Base-by-base conservation (phyloP, 1,140 invertebrate species). In the Phthorimaea operculella region DNA sequence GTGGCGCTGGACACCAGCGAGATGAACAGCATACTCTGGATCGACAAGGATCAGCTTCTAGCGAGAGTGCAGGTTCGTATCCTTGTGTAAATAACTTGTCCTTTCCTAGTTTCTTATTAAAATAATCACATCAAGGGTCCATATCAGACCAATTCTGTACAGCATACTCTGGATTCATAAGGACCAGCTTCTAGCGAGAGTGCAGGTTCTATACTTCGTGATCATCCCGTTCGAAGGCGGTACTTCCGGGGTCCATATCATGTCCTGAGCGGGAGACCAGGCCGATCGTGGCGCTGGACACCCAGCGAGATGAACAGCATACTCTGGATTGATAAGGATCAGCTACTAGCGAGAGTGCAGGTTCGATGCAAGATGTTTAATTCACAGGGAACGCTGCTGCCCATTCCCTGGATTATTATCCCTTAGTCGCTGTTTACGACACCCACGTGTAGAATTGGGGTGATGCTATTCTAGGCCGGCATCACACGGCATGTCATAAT, bases 131-230 rank as follows among this genome's bases (percentile, higher is more conserved):
- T n/a, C n/a, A n/a, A 0, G 93, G 95, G 11, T 94, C 96, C 4
- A 86, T 98, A 0, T 90, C 92, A 98, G 75, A 98, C n/a, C n/a
- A n/a, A n/a, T n/a, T n/a, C n/a, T 99, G 97, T 96, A 96, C 81
- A 88, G 91, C 61, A 93, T 99, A 73, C 79, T 99, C n/a, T 98
- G 96, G 95, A 82, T 99, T 11, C 96, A 99, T 80, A 87, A 91
- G 63, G 91, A 95, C 45, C 99, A 99, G 86, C 59, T 84, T 1
- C 39, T 84, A 14, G 78, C 78, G 12, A 73, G 75, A 51, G 64
- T 82, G 14, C 81, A 84, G 72, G 81, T 82, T 28, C 21, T 28
- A 6, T 4, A 28, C 21, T 28, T 28, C 2, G 6, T 28, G 6
- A 28, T 4, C 21, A 28, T 28, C 21, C 21, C 21, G 21, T 28